Percentiles rank a stretch among this genome's conserved stretches.
phyloP scores from a whole-genome alignment of 1,140 invertebrate species.

The Orchestia grillus region DNA sequence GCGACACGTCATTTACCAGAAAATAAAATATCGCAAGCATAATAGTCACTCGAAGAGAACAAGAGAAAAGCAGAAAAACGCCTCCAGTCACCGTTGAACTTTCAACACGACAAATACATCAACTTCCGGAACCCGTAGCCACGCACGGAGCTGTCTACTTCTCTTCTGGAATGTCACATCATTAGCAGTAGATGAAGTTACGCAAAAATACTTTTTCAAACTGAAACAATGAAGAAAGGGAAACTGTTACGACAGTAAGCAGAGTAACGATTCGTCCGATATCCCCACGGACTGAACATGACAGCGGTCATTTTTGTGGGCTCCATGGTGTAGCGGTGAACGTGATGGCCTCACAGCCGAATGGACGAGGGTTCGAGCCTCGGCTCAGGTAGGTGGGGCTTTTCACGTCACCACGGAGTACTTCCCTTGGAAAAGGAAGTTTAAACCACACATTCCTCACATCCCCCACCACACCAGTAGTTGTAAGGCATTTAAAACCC shows the following conservation, averaged over 20 bases:
- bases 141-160: neutral
- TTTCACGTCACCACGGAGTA: no score
- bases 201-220: neutral
- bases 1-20: neutral
- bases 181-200: neutral
- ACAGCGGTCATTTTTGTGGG: no score
- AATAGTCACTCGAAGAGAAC: neutral
- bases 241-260: neutral
- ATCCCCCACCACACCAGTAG: no score
- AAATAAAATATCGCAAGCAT: no score
- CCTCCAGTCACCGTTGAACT: neutral
- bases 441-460: no score
- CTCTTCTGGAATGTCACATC: neutral
- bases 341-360: no score
- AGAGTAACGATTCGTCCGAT: neutral
- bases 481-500: no score
- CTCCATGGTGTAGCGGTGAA: no score
- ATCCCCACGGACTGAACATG: no score
- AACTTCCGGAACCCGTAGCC: neutral
- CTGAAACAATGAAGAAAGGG: neutral
- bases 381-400: no score
- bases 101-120: neutral
- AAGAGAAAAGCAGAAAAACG: neutral
- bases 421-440: no score
- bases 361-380: no score